A percentile compares a stretch with the other conserved stretches of the same genome.
Evolutionary conservation across 2,797 vertebrate genomes (phyloP).

Genomic region (Luscinia luscinia): DNA sequence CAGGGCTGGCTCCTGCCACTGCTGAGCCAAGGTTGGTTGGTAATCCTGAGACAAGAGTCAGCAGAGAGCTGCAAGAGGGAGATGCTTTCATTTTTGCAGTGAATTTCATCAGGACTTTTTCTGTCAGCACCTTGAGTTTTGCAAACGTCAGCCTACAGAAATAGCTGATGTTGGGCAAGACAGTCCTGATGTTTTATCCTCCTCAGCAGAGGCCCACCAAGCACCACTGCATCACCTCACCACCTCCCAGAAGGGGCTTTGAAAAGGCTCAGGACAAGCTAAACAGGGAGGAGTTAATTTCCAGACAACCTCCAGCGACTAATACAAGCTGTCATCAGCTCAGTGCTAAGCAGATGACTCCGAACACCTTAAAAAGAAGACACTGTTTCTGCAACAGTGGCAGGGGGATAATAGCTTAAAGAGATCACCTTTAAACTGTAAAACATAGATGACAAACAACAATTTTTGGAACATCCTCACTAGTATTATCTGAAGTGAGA

Average conservation of each 20-base stretch:
- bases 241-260: neutral
- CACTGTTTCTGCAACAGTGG: conserved; percentile 23
- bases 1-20: neutral
- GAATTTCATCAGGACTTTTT: neutral
- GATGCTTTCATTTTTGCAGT: neutral
- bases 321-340: conserved; percentile 24
- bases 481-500: conserved; percentile 25
- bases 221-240: neutral
- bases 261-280: neutral
- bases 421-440: conserved; percentile 30
- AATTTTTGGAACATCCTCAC: conserved; percentile 30
- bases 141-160: conserved; percentile 8
- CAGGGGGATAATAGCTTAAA: neutral
- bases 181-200: neutral
- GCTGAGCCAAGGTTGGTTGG: fast-evolving
- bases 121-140: conserved; percentile 35
- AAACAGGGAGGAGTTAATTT: neutral
- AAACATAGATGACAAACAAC: conserved; percentile 34
- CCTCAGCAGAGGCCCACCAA: neutral
- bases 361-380: conserved; percentile 35
- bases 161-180: neutral
- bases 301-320: neutral
- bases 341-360: conserved; percentile 1
- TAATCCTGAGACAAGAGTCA: neutral
- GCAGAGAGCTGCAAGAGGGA: neutral